Conservation (phyloP, 2,113 vertebrate species). For the Syrrhaptes paradoxus region DNA sequence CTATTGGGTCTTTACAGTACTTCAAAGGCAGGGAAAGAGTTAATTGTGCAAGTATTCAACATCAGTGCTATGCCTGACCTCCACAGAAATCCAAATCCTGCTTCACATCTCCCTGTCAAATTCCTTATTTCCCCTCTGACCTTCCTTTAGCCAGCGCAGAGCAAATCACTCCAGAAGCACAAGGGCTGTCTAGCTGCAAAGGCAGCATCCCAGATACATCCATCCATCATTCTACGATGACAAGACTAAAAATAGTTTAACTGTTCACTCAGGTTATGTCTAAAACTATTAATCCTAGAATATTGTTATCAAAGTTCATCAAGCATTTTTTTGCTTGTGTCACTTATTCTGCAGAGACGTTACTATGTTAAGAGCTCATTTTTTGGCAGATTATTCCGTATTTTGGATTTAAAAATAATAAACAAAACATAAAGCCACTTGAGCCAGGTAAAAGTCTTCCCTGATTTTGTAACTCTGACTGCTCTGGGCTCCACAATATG, state of each 20-base stretch:
- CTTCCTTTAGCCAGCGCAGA: neutral
- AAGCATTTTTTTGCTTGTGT: neutral
- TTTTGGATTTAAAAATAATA: neutral
- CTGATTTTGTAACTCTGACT: neutral
- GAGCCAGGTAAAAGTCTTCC: neutral
- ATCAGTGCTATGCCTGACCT: neutral
- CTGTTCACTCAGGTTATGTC: neutral
- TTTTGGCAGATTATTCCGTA: neutral
- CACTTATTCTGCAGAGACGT: neutral
- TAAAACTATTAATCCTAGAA: neutral
- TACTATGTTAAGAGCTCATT: neutral
- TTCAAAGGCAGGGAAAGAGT: neutral
- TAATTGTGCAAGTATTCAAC: neutral
- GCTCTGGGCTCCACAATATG: neutral
- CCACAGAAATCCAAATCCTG: neutral
- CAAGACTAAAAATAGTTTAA: constrained; percentile 8
- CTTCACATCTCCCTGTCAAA: neutral
- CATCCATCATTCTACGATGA: neutral
- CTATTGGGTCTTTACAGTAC: neutral
- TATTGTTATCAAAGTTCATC: neutral
- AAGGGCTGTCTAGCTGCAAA: neutral
- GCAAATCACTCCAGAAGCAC: neutral
- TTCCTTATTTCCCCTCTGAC: constrained; percentile 51
- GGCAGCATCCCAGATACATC: neutral
- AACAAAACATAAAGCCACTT: neutral